Evolutionary conservation across 2,797 vertebrate genomes (phyloP), one percentile per base, ranked within the genome.

Genomic region (Eulemur mongoz): DNA sequence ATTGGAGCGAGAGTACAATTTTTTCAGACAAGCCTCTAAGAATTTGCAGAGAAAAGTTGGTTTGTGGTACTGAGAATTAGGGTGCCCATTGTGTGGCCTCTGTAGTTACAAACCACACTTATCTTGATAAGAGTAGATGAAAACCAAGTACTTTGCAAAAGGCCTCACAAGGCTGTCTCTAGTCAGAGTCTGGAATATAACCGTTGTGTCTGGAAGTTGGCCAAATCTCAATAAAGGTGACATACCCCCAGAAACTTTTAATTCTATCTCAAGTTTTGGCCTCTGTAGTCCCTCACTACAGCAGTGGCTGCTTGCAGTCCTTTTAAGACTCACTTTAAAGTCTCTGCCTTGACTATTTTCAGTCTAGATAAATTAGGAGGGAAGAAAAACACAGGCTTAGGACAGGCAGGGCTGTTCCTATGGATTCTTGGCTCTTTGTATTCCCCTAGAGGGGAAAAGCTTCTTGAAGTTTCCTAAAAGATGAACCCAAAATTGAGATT

Each of bases 121-220:
- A 43, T 14, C 5, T 76, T 14, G 52, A n/a, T 85, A 63, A 76
- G 20, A 5, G 25, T 69, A 79, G 61, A 78, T 80, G 32, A 95
- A 43, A 93, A 91, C 30, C 27, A 91, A 91, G n/a, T 18, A 75
- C 12, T 81, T 93, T 95, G 50, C 57, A 91, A 94, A 94, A 87
- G 45, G 8, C 50, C 15, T 94, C 80, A 7, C 23, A 72, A 93
- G 48, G 1, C 30, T 83, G 20, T 52, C 43, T 91, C 3, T 84
- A 43, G 7, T 65, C 52, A 94, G n/a, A 50, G 23, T 48, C 40
- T 86, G 50, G 32, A 59, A 73, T 94, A 73, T 94, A 72, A 76
- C 35, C 43, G 45, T 32, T 94, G 48, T 91, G 15, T 72, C 48
- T 90, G 43, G 72, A 93, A 88, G 35, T 73, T 75, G 23, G 79